phyloP scores from a whole-genome alignment of 2,797 vertebrate genomes.

The Poeciliopsis presidionis region DNA sequence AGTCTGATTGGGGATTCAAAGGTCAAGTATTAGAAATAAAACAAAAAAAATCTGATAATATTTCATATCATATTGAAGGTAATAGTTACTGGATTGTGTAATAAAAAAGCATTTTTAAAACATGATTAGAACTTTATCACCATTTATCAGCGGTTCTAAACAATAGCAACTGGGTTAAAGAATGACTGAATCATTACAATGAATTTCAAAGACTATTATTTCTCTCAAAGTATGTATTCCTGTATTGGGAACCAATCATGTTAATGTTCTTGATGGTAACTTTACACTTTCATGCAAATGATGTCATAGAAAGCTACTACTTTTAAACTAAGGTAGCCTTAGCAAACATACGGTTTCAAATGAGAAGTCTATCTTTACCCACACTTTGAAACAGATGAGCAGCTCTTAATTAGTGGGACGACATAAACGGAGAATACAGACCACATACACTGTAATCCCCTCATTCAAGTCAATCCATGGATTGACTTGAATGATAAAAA shows the following conservation, averaged over 20 bases:
- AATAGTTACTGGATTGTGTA: too few relatives aligned
- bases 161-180: background rate
- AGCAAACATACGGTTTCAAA: background rate
- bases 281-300: background rate
- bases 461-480: background rate
- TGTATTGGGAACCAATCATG: background rate
- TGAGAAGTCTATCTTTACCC: conserved; percentile 15
- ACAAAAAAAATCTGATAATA: background rate
- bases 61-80: background rate
- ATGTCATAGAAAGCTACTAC: background rate
- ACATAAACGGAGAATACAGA: conserved; percentile 17
- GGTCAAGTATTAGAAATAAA: background rate
- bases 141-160: background rate
- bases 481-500: background rate
- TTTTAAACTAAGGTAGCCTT: background rate
- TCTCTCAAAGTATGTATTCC: background rate
- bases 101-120: background rate
- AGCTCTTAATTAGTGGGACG: conserved; percentile 8
- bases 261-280: background rate
- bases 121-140: background rate
- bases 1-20: background rate
- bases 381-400: conserved; percentile 15
- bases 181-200: background rate
- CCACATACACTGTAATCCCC: conserved; percentile 9
- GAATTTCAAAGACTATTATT: background rate